Evolutionary conservation across 2,888 invertebrate genomes (phyloP).

Genomic region (Acleris sparsana): DNA sequence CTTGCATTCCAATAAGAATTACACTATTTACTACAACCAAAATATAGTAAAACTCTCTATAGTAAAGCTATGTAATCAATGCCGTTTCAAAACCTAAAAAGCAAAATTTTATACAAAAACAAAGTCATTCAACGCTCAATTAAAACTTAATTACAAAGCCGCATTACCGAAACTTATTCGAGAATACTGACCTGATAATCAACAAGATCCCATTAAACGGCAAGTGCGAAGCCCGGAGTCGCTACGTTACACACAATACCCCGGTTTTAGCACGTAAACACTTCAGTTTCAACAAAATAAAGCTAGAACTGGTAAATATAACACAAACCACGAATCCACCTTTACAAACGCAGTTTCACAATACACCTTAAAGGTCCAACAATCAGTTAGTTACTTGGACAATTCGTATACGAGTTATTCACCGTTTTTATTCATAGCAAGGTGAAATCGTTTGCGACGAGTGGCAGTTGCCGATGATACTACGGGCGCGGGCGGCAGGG

Average conservation of each 20-base stretch:
- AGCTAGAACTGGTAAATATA: constrained; percentile 74
- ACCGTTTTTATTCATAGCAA: constrained; percentile 78
- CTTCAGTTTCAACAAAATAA: constrained; percentile 70
- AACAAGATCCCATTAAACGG: constrained; percentile 81
- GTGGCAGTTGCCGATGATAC: constrained; percentile 64
- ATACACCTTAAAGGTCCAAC: constrained; percentile 59
- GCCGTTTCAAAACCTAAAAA: background rate
- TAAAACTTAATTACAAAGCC: background rate
- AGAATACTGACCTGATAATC: constrained; percentile 68
- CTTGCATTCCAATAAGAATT: constrained; percentile 59
- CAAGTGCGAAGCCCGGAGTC: constrained; percentile 62
- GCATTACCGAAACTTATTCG: background rate
- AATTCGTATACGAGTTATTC: constrained; percentile 58
- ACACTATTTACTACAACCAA: constrained; percentile 43
- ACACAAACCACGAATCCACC: constrained; percentile 72
- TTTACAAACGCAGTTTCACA: constrained; percentile 66
- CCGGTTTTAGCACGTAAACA: constrained; percentile 76
- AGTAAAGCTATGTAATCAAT: background rate
- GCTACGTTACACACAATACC: constrained; percentile 58
- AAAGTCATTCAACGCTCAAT: background rate
- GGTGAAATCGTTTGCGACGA: constrained; percentile 73
- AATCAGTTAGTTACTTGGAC: constrained; percentile 60
- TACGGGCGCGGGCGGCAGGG: constrained; percentile 64
- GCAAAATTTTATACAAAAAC: background rate
- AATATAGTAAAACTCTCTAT: constrained; percentile 36